Base-by-base conservation (phyloP, 2,888 invertebrate genomes). In the Podotricha telesiphe region DNA sequence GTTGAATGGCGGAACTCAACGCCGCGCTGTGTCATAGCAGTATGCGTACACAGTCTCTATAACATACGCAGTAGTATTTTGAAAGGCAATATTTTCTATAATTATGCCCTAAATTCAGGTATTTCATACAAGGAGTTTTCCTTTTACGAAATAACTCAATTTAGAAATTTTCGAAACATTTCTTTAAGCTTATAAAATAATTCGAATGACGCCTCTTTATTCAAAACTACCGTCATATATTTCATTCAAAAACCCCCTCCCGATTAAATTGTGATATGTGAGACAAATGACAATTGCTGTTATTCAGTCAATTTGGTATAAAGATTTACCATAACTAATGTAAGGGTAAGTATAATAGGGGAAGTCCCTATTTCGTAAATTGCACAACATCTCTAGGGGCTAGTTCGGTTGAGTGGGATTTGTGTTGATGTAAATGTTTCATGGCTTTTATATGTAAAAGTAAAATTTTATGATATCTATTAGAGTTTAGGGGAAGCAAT, bases 381-480 rank as follows among this genome's bases (percentile, higher is more conserved):
- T 59, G 59, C 22, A 13, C 45, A 20, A 59, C n/a, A 62, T 47
- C 67, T 53, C 67, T 20, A 13, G 61, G 51, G 61, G n/a, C 45
- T 45, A 20, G 42, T 67, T 53, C n/a, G 20, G 51, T 47, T 61
- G 40, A 51, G 67, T 61, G 59, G 51, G 19, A 53, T 40, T 56
- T 40, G 65, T 67, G 51, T 20, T 37, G 53, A 55, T 48, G 34
- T 65, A 65, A 56, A 56, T 48, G 47, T 65, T 58, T 56, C 47
- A 65, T 65, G 20, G 47, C 28, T 64, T 45, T 42, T 22, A 22
- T 59, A 59, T 42, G 45, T 59, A 45, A 45, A 59, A 45, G 45
- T 59, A 55, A 67, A 55, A 40, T 42, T 47, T 42, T 48, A 40
- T 28, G 67, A 62, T 19, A n/a, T 13, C 63, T 45, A 37, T 63